Evolutionary conservation across 2,888 invertebrate genomes (phyloP).

Genomic region (Tenthredo notha): DNA sequence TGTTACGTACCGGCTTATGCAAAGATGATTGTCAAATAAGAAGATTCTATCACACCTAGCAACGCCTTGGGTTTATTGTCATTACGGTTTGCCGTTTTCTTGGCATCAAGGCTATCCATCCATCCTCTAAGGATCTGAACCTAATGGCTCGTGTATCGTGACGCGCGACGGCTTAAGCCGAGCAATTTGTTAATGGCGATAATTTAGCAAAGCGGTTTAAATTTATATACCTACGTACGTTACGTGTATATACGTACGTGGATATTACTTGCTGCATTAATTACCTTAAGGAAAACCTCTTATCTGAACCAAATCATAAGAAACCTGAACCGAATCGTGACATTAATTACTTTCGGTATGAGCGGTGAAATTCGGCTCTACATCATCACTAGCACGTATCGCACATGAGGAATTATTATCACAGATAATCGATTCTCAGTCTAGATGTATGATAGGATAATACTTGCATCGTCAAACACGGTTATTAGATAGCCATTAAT

Average conservation of each 20-base stretch:
- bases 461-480: neutral
- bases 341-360: conserved; percentile 4
- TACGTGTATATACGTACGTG: neutral
- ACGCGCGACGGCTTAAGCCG: conserved; percentile 51
- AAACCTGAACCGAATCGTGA: conserved; percentile 14
- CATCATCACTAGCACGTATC: neutral
- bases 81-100: conserved; percentile 16
- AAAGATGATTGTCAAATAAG: conserved; percentile 28
- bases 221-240: conserved; percentile 10
- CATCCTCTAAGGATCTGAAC: conserved; percentile 40
- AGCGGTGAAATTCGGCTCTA: neutral
- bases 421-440: neutral
- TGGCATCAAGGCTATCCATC: conserved; percentile 39
- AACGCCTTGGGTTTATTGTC: conserved; percentile 33
- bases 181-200: conserved; percentile 61
- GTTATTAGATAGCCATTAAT: neutral
- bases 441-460: neutral
- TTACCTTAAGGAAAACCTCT: conserved; percentile 16
- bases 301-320: neutral
- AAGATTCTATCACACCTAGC: neutral
- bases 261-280: conserved; percentile 1
- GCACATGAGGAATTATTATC: neutral
- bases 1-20: neutral
- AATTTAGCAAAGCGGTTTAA: conserved; percentile 62
- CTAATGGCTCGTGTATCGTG: conserved; percentile 50